phyloP scores from a whole-genome alignment of 2,113 vertebrate genomes.

The Alligator mississippiensis region DNA sequence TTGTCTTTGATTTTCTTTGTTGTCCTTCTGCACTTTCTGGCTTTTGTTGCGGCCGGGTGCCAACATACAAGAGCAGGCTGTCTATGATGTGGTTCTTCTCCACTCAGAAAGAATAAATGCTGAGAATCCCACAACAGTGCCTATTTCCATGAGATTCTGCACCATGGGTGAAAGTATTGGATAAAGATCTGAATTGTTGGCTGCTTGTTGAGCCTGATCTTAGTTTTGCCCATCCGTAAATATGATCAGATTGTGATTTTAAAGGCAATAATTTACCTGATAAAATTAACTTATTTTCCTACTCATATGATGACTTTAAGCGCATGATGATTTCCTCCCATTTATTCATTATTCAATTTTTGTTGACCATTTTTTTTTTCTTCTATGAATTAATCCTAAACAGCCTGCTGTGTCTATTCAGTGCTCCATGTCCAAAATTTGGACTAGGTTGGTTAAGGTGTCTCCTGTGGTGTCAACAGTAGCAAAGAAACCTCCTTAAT shows the following conservation, averaged over 20 bases:
- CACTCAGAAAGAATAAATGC: too few species aligned
- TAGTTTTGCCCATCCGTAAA: too few species aligned
- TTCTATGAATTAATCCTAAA: too few species aligned
- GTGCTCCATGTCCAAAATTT: neutral
- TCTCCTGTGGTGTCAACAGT: too few species aligned
- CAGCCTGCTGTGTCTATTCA: neutral
- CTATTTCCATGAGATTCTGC: neutral
- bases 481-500: too few species aligned
- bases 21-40: neutral
- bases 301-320: accelerated
- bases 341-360: neutral
- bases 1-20: neutral
- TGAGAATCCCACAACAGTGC: neutral
- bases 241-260: neutral
- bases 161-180: neutral
- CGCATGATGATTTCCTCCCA: neutral
- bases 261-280: neutral
- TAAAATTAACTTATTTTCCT: too few species aligned
- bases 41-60: too few species aligned
- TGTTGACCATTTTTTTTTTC: too few species aligned
- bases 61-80: neutral
- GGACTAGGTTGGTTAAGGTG: neutral
- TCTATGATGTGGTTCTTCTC: neutral
- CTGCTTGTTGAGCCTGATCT: neutral
- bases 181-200: accelerated